These are phyloP conservation scores for Aldabrachelys gigantea DNA, from an alignment of 2,113 vertebrate species.

Conservation along the genomic window DNA sequence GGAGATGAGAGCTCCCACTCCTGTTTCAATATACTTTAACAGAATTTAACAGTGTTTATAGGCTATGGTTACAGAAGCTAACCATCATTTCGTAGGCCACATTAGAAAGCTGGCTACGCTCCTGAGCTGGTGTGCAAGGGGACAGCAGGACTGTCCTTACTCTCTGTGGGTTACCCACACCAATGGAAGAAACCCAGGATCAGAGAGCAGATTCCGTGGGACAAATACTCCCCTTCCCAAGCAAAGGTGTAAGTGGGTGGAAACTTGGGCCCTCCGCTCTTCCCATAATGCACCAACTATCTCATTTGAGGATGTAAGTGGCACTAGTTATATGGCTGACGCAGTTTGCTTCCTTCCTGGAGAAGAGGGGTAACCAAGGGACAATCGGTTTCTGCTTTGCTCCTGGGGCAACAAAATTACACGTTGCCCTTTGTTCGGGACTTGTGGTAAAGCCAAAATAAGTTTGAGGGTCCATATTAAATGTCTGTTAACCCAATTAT, in stretches of 20 bases:
- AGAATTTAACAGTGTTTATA: not conserved
- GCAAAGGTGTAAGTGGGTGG: not conserved
- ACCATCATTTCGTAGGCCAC: not conserved
- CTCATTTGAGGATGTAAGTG: not conserved
- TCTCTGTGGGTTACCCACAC: not conserved
- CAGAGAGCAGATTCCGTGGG: not conserved
- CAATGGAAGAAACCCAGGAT: not conserved
- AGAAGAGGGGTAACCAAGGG: not conserved
- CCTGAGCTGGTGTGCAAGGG: not conserved
- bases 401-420: not conserved
- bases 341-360: not conserved
- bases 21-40: not conserved
- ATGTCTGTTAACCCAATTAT: slow-evolving; percentile 37
- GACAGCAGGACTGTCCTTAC: not conserved
- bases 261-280: not conserved
- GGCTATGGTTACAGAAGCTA: not conserved
- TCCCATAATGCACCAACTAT: not conserved
- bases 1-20: not conserved
- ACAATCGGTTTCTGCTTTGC: not conserved
- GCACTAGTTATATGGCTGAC: not conserved
- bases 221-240: not conserved
- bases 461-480: not conserved
- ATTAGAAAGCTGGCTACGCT: not conserved
- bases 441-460: not conserved
- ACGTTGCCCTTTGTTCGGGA: not conserved